Base-by-base conservation (phyloP, 2,888 invertebrate genomes). In the Cerceris rybyensis region DNA sequence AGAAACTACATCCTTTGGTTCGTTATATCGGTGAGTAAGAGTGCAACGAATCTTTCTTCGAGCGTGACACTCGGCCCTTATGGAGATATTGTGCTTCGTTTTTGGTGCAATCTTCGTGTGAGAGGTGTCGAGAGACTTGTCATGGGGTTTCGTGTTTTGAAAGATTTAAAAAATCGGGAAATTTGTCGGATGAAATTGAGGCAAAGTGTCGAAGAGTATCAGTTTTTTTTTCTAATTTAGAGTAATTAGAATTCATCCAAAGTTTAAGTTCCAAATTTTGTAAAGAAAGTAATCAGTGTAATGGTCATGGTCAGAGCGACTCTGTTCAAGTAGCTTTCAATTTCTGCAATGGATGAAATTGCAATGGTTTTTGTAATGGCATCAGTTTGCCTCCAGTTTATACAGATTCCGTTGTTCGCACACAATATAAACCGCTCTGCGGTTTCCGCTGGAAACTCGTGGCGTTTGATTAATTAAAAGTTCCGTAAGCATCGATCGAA, bases 1-100 rank as follows among this genome's bases (percentile, higher is more conserved):
- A 39, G n/a, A 0, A 17, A 2, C 7, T 0, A 17, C 14, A 1
- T 28, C 11, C 7, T 17, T 9, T 39, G 54, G 39, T 16, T 58
- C 60, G 7, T 5, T 46, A 42, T 39, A 70, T 54, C 66, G 64
- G 78, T 75, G 65, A 76, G 76, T 77, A 75, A 17, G 43, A 41
- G 16, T 28, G 13, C 11, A 43, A 8, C 16, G n/a, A n/a, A n/a
- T 50, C n/a, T 50, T 1, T 50, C n/a, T n/a, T 11, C 46, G 46
- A 46, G 46, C 46, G 46, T 46, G 46, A 46, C 46, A 11, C 46
- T 1, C 54, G 54, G 14, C 6, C n/a, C 7, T 7, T 9, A 16
- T n/a, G 7, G 16, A n/a, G n/a, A 9, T 9, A 7, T 16, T 9
- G 14, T 16, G 8, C 14, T n/a, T n/a, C n/a, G 54, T 54, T 54